phyloP scores from a whole-genome alignment of 2,113 vertebrate species.

The Neomonachus schauinslandi region DNA sequence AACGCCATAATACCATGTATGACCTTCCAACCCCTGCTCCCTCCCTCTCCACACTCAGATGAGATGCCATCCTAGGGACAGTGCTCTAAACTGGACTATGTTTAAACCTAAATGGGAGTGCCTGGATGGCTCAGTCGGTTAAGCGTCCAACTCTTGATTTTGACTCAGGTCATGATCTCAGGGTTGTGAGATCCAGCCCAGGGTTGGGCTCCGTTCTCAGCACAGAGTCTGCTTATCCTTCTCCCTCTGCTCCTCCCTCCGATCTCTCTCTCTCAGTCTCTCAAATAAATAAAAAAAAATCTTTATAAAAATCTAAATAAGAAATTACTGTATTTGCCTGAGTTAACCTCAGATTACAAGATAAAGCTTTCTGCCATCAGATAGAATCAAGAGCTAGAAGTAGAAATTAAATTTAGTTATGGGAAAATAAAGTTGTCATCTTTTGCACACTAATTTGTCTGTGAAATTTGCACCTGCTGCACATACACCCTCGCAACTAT shows the following conservation, averaged over 20 bases:
- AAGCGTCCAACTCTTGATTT: neutral
- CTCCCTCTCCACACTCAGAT: neutral
- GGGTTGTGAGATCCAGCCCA: neutral
- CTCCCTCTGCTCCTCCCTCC: neutral
- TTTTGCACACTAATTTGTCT: neutral
- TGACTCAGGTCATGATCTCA: neutral
- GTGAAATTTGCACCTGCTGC: neutral
- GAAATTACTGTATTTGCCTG: neutral
- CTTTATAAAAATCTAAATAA: neutral
- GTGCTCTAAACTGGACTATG: neutral
- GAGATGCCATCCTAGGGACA: neutral
- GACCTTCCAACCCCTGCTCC: neutral
- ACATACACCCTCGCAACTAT: neutral
- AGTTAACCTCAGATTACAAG: neutral
- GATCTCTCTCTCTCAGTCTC: neutral
- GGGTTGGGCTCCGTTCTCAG: neutral
- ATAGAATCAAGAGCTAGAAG: neutral
- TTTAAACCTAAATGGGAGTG: neutral
- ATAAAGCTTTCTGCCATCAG: conserved; percentile 1
- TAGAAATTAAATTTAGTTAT: conserved; percentile 34
- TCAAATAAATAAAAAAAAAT: neutral
- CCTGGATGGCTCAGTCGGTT: neutral
- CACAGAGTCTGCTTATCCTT: neutral
- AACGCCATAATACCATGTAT: too few species aligned
- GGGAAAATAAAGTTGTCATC: neutral